Base-by-base conservation (phyloP, 2,888 invertebrate species). In the Sesia apiformis region DNA sequence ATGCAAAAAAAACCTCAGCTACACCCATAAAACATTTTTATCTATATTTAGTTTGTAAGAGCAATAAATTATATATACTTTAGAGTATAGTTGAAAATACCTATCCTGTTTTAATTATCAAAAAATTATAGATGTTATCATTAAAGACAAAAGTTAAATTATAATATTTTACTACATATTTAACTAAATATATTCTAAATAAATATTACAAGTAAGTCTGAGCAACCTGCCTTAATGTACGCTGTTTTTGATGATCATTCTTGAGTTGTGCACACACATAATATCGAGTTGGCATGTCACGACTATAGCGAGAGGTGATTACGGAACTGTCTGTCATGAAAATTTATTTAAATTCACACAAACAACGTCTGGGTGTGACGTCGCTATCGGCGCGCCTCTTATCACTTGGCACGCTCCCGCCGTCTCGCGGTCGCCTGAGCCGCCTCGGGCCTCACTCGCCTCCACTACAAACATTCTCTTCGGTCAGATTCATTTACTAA, bases 311-410 rank as follows among this genome's bases (percentile, higher is more conserved):
- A 81, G 84, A 82, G 78, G 81, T 85, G 88, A 88, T 88, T 88
- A 88, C 87, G 85, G 88, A 89, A 87, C 85, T 85, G 87, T 87
- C 87, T 88, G 87, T 86, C 87, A 88, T 85, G 88, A 87, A 87
- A 87, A 88, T 88, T 84, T 89, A 88, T 89, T 89, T 86, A 88
- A 88, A 88, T 88, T 87, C 85, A 87, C 87, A 87, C 87, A 88
- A 89, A 88, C 87, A 89, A 83, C 87, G 89, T 89, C 89, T 89
- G 89, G 88, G 87, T 81, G 85, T 88, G 88, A 88, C 88, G 89
- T 88, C 77, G 85, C 84, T 87, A 88, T 88, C 88, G 87, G 85
- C 84, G 84, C 87, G 84, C 84, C 80, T 85, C 87, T 89, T 89
- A 89, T 89, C 88, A 88, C 87, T 89, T 88, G 88, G 88, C 88